Evolutionary conservation across 2,113 vertebrate genomes (phyloP).

Genomic region (Neodon shergylaensis): DNA sequence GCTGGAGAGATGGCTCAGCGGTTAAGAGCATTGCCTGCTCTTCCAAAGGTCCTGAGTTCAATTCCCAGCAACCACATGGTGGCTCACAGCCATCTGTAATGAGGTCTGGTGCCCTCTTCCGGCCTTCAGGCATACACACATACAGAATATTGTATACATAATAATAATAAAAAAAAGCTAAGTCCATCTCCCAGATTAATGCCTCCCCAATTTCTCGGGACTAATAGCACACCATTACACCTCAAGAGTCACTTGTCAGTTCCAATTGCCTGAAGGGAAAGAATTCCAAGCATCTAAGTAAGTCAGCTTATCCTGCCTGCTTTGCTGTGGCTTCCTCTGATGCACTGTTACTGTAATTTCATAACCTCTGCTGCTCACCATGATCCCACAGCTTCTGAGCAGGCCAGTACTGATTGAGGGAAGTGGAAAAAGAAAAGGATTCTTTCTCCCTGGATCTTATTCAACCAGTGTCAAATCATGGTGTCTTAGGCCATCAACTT

Average conservation of each 20-base stretch:
- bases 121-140: too few relatives aligned
- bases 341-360: not conserved
- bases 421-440: not conserved
- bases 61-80: too few relatives aligned
- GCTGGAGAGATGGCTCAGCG: too few relatives aligned
- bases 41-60: too few relatives aligned
- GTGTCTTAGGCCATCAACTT: not conserved
- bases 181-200: not conserved
- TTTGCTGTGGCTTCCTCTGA: not conserved
- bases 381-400: not conserved
- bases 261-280: not conserved
- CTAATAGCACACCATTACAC: not conserved
- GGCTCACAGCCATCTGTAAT: too few relatives aligned
- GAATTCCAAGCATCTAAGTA: not conserved
- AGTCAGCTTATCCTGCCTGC: not conserved
- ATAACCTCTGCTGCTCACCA: not conserved
- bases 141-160: too few relatives aligned
- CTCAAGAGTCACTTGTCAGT: not conserved
- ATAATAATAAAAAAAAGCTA: too few relatives aligned
- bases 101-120: too few relatives aligned
- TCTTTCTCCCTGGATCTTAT: not conserved
- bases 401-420: not conserved
- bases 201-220: not conserved
- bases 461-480: not conserved
- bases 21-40: too few relatives aligned